Evolutionary conservation across 2,113 vertebrate species (phyloP).

Genomic region (Orthonyx spaldingii): DNA sequence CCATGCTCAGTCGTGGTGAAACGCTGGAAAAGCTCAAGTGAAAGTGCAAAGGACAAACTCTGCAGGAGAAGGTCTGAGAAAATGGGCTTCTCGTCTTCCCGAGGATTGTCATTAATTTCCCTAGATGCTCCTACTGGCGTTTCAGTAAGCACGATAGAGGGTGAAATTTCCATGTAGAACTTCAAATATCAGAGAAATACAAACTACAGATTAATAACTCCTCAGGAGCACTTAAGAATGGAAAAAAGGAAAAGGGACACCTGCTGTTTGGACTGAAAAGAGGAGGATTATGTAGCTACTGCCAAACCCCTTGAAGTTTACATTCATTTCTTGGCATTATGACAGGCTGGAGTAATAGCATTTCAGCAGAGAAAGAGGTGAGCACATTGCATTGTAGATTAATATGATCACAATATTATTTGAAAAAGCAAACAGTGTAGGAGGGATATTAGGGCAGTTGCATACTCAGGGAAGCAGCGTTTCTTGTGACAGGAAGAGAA

Average conservation of each 20-base stretch:
- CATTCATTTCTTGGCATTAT: background rate
- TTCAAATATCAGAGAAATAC: background rate
- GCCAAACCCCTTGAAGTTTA: background rate
- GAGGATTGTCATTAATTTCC: background rate
- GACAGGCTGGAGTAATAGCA: background rate
- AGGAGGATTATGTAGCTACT: background rate
- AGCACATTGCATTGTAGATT: background rate
- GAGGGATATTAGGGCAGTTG: background rate
- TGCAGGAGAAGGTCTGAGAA: background rate
- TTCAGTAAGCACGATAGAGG: background rate
- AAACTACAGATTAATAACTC: background rate
- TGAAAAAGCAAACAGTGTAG: background rate
- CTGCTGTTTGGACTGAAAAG: background rate
- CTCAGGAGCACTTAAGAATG: background rate
- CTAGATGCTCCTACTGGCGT: background rate
- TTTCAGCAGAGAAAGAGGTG: background rate
- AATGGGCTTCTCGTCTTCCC: background rate
- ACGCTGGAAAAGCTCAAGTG: background rate
- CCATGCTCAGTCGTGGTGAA: rapidly evolving
- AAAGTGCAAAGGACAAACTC: background rate
- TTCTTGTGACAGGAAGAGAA: background rate
- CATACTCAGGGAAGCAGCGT: background rate
- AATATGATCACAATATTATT: background rate
- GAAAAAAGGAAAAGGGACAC: background rate
- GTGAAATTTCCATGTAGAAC: background rate